Percentiles rank a stretch among this genome's conserved stretches.
Conservation (phyloP, 2,113 vertebrate species). For the Thomomys bottae region DNA sequence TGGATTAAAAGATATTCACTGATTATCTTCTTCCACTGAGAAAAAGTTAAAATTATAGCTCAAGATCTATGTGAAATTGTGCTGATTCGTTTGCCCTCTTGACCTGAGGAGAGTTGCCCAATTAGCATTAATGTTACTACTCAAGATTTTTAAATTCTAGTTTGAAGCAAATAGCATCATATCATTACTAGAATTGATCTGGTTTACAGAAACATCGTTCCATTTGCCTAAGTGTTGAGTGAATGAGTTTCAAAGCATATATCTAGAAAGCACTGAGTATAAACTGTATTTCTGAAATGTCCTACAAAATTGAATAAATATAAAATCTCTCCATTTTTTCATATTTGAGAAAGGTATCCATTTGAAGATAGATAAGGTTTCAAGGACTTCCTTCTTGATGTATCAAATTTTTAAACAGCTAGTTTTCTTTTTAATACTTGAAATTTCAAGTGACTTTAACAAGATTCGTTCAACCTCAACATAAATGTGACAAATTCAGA, state of each 20-base stretch:
- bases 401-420: conserved; percentile 40
- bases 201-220: conserved; percentile 66
- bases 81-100: background rate
- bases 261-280: conserved; percentile 55
- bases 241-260: conserved; percentile 40
- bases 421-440: conserved; percentile 59
- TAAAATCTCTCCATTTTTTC: conserved; percentile 18
- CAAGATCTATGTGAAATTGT: conserved; percentile 2
- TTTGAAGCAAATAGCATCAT: conserved; percentile 30
- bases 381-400: background rate
- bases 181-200: conserved; percentile 61
- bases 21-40: conserved; percentile 41
- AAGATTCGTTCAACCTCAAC: conserved; percentile 64
- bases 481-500: conserved; percentile 69
- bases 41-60: background rate
- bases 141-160: conserved; percentile 42
- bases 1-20: background rate
- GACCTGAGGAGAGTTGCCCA: background rate
- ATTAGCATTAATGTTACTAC: conserved; percentile 28
- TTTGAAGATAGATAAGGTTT: background rate
- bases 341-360: background rate
- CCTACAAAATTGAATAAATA: background rate
- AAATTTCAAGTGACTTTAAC: conserved; percentile 51
- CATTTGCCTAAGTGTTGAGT: conserved; percentile 53
- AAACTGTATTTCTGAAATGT: conserved; percentile 13